phyloP scores from a whole-genome alignment of 2,797 vertebrate genomes.

The Neosalanx taihuensis region DNA sequence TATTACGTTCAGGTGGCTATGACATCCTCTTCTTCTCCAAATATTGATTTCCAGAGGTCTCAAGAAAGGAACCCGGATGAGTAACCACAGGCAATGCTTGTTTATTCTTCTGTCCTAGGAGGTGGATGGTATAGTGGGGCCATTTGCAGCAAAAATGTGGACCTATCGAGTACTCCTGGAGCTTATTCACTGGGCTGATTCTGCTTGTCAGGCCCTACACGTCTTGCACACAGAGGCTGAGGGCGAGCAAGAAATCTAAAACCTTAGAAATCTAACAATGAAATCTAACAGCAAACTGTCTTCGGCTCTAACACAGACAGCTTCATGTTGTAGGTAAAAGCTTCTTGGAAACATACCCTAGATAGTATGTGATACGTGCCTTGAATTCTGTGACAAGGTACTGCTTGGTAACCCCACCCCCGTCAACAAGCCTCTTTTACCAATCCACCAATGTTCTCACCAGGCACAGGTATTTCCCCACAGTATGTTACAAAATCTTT shows the following conservation, averaged over 20 bases:
- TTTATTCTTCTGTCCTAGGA: constrained; percentile 52
- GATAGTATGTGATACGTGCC: constrained; percentile 23
- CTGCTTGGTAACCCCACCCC: constrained; percentile 17
- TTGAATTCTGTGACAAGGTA: constrained; percentile 32
- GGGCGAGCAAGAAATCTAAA: constrained; percentile 45
- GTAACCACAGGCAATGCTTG: neutral
- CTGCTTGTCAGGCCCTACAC: constrained; percentile 65
- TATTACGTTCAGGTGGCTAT: neutral
- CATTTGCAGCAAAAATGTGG: constrained; percentile 70
- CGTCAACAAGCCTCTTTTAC: constrained; percentile 46
- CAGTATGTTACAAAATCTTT: constrained; percentile 53
- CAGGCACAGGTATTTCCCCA: constrained; percentile 60
- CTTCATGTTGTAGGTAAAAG: constrained; percentile 36
- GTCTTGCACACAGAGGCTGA: constrained; percentile 58
- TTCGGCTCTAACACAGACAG: constrained; percentile 49
- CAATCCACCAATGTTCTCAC: constrained; percentile 45
- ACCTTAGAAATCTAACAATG: neutral
- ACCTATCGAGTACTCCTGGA: constrained; percentile 72
- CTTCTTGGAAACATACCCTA: constrained; percentile 17
- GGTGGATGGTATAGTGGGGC: constrained; percentile 61
- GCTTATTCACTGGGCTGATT: constrained; percentile 74
- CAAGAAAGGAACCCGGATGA: neutral
- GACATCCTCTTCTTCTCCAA: neutral
- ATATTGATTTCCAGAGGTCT: neutral
- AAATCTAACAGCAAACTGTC: constrained; percentile 27